A percentile compares a stretch with the other conserved stretches of the same genome.
These are phyloP conservation scores for Pseudorasbora parva DNA, from an alignment of 2,113 vertebrate species.

Conservation along the genomic window DNA sequence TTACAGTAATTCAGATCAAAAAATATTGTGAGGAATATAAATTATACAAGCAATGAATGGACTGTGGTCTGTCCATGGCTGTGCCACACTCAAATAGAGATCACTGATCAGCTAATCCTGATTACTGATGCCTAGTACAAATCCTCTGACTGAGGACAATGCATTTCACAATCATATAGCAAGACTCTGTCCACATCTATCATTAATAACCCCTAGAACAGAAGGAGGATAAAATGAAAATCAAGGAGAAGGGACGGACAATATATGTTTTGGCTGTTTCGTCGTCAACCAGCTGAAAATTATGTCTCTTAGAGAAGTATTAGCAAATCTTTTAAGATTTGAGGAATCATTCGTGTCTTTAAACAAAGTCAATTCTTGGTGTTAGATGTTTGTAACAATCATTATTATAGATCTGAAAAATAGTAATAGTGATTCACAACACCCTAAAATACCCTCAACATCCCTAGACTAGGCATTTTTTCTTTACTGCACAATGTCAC, in stretches of 20 bases:
- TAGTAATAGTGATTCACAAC: background rate
- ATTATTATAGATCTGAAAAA: background rate
- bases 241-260: background rate
- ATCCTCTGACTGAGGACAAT: background rate
- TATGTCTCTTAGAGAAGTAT: background rate
- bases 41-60: background rate
- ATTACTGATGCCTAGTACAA: background rate
- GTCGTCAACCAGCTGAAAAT: background rate
- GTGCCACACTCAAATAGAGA: background rate
- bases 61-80: background rate
- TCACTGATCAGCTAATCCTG: background rate
- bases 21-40: background rate
- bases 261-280: background rate
- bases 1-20: background rate
- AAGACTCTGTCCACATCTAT: background rate
- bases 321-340: background rate
- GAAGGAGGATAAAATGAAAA: background rate
- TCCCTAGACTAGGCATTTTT: slow-evolving; percentile 45
- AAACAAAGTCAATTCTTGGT: background rate
- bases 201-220: background rate
- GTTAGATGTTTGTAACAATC: background rate
- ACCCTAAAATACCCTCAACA: slow-evolving; percentile 44
- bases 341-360: background rate
- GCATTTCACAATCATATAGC: background rate
- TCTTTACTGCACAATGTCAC: slow-evolving; percentile 54